phyloP scores from a whole-genome alignment of 2,888 invertebrate species.

The Cryptocheilus praepositus region DNA sequence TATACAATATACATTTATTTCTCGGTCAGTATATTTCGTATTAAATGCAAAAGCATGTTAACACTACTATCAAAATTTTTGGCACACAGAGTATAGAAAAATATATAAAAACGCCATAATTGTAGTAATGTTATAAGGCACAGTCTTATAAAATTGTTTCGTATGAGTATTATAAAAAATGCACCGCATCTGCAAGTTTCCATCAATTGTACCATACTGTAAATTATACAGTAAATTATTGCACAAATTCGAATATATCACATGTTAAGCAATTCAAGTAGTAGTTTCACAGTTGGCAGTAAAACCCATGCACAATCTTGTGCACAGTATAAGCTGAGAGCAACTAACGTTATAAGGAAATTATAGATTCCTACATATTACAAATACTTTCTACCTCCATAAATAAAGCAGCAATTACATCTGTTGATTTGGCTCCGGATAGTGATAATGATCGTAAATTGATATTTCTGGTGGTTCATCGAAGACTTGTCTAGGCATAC shows the following conservation, averaged over 20 bases:
- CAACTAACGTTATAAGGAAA: no score
- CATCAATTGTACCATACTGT: not conserved
- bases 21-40: not conserved
- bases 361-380: no score
- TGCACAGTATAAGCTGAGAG: no score
- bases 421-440: slow-evolving; percentile 43
- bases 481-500: slow-evolving; percentile 55
- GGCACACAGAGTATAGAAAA: not conserved
- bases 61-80: not conserved
- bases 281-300: no score
- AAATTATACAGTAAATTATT: not conserved
- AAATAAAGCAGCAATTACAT: slow-evolving; percentile 24
- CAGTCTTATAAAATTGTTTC: slow-evolving; percentile 15
- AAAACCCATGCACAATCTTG: no score
- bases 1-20: slow-evolving; percentile 1
- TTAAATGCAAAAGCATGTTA: not conserved
- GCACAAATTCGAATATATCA: not conserved
- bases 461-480: slow-evolving; percentile 65
- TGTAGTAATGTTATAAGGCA: slow-evolving; percentile 44
- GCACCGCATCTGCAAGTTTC: not conserved
- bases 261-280: no score
- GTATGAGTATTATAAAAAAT: slow-evolving; percentile 1
- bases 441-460: slow-evolving; percentile 65
- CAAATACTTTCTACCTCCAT: not conserved
- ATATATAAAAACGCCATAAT: slow-evolving; percentile 20